These are phyloP conservation scores for Pachymerium ferrugineum DNA, from an alignment of 2,888 invertebrate genomes.

Conservation along the genomic window DNA sequence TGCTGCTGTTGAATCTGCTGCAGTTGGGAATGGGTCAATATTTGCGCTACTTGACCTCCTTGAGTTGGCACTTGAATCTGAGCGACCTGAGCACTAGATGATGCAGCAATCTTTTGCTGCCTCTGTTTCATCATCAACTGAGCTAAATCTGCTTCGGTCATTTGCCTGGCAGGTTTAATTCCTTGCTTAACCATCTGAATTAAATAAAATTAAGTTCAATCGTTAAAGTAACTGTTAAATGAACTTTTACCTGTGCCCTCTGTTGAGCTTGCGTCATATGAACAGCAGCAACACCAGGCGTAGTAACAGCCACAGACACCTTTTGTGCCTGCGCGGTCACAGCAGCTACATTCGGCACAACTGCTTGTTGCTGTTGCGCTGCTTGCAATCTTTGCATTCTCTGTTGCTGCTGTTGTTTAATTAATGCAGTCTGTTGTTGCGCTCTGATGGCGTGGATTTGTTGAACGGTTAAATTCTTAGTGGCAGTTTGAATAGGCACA, in stretches of 20 bases:
- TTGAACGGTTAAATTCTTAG: conserved; percentile 33
- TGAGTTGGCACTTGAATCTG: conserved; percentile 33
- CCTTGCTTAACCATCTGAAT: conserved; percentile 37
- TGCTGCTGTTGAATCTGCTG: conserved; percentile 46
- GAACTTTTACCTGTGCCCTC: conserved; percentile 40
- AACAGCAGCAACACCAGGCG: background rate
- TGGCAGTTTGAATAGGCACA: background rate
- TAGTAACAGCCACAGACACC: background rate
- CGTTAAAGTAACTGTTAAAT: background rate
- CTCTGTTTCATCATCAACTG: conserved; percentile 55
- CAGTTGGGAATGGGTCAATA: conserved; percentile 55
- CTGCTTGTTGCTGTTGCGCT: conserved; percentile 15
- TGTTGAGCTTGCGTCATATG: conserved; percentile 41
- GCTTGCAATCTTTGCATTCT: conserved; percentile 29
- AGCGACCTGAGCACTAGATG: conserved; percentile 25
- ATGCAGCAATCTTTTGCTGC: conserved; percentile 37
- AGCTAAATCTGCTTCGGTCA: conserved; percentile 58
- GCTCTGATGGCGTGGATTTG: conserved; percentile 37
- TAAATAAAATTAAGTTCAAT: background rate
- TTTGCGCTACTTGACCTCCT: conserved; percentile 45
- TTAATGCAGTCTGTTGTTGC: conserved; percentile 32
- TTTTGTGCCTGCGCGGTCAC: conserved; percentile 27
- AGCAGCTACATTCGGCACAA: conserved; percentile 1
- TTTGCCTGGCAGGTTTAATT: conserved; percentile 44
- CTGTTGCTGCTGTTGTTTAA: conserved; percentile 37